Evolutionary conservation across 2,113 vertebrate genomes (phyloP), one percentile per base, ranked within the genome.

Genomic region (Paracanthobrama guichenoti): DNA sequence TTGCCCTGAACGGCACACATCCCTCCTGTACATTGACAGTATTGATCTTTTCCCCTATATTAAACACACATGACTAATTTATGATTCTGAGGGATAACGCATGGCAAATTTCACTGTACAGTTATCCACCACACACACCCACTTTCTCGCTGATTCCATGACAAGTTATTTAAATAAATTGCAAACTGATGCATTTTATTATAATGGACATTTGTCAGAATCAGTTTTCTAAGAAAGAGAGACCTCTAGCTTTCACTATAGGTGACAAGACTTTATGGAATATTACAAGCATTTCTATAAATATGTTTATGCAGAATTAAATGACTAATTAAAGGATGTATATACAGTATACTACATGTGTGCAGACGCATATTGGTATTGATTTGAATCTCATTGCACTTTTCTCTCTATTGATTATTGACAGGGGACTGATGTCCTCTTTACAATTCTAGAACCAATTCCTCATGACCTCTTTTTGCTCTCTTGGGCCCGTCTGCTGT

Each of bases 41-140:
- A 83, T 86, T 74, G 81, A 83, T 55, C 16, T 24, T 44, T 39
- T 6, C 44, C 62, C 26, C 9, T 64, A 66, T 46, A 12, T 50
- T 81, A 83, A 83, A 64, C 44, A 44, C 12, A 55, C 28, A 73
- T 64, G 46, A 74, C 8, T 83, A 18, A 86, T 79, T 55, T 53
- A 83, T 83, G 28, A 64, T 80, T 28, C 8, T 18, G 35, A 48
- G 85, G 44, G 12, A 16, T 13, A 48, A 10, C 48, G 10, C n/a
- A 26, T 48, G n/a, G 0, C 13, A 74, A 3, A 48, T 48, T 48
- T 18, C 13, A 48, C 42, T 73, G 6, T 73, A 26, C 44, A 24
- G 12, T 48, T 5, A 46, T 11, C 4, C 18, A 44, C 22, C 22
- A 22, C 22, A 44, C 22, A 22, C 22, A 44, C 20, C 12, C 22